Conservation (phyloP, 1,140 invertebrate genomes). For the Ceratosolen fusciceps region DNA sequence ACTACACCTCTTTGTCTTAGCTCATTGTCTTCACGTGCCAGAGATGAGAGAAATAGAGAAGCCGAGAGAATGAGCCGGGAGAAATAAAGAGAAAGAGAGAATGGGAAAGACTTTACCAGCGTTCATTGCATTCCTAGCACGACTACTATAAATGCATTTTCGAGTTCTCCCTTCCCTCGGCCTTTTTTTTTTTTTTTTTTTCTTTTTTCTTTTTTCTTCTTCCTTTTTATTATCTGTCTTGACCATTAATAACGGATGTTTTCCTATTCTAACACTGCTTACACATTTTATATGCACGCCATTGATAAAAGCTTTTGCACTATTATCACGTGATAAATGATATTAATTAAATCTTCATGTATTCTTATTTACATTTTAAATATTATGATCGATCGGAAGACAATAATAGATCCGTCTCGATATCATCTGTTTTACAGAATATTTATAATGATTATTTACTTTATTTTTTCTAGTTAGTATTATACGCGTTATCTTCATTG, state of each 20-base stretch:
- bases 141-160: constrained; percentile 55
- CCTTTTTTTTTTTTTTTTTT: not conserved
- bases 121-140: constrained; percentile 53
- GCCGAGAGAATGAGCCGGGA: not conserved
- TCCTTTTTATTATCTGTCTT: not conserved
- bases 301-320: constrained; percentile 5
- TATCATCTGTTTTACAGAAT: not conserved
- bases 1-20: not conserved
- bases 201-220: not conserved
- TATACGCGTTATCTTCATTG: not conserved
- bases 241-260: constrained; percentile 51
- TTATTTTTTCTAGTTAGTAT: not conserved
- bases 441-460: constrained; percentile 24
- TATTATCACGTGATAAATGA: constrained; percentile 10
- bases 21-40: constrained; percentile 26
- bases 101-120: constrained; percentile 11
- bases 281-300: constrained; percentile 8
- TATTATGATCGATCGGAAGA: too few species aligned
- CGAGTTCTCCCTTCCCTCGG: constrained; percentile 11
- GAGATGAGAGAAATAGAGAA: not conserved
- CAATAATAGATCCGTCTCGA: not conserved
- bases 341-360: constrained; percentile 18
- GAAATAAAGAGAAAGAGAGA: constrained; percentile 19
- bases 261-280: constrained; percentile 16
- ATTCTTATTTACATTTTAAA: too few species aligned